A percentile compares a stretch with the other conserved stretches of the same genome.
Evolutionary conservation across 1,140 invertebrate species (phyloP).

Genomic region (Psix sp.): DNA sequence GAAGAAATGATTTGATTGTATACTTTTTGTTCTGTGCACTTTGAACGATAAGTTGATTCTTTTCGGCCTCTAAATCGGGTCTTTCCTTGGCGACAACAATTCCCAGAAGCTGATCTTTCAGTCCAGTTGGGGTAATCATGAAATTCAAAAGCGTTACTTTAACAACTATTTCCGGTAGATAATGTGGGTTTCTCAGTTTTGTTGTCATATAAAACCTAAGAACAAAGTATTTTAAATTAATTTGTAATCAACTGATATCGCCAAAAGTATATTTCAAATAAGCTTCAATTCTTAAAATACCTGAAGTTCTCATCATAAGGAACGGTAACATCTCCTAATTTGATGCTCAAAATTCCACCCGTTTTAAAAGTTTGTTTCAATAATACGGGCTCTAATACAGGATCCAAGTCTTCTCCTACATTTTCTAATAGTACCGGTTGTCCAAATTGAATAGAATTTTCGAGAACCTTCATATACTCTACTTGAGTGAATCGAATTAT

Average conservation of each 20-base stretch:
- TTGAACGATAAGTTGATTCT: conserved; percentile 93
- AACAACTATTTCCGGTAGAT: conserved; percentile 92
- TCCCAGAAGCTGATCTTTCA: conserved; percentile 93
- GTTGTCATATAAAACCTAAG: conserved; percentile 95
- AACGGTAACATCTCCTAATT: conserved; percentile 87
- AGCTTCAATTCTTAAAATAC: conserved; percentile 71
- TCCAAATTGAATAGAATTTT: conserved; percentile 96
- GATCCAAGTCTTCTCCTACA: conserved; percentile 92
- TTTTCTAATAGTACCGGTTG: conserved; percentile 92
- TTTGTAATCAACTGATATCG: too few species aligned
- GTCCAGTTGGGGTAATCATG: conserved; percentile 91
- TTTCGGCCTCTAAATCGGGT: conserved; percentile 94
- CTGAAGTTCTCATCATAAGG: conserved; percentile 92
- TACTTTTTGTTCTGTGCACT: conserved; percentile 92
- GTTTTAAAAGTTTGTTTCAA: conserved; percentile 94
- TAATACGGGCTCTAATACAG: conserved; percentile 90
- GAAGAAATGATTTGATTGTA: background rate
- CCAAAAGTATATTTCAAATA: too few species aligned
- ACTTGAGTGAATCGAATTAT: conserved; percentile 87
- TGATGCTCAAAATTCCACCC: conserved; percentile 87
- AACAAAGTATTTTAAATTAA: background rate
- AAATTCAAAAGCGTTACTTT: conserved; percentile 96
- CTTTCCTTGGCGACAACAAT: conserved; percentile 95
- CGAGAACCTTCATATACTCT: conserved; percentile 90
- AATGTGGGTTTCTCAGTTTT: conserved; percentile 94